A percentile compares a stretch with the other conserved stretches of the same genome.
Evolutionary conservation across 1,140 invertebrate genomes (phyloP).

Genomic region (Sesamia nonagrioides): DNA sequence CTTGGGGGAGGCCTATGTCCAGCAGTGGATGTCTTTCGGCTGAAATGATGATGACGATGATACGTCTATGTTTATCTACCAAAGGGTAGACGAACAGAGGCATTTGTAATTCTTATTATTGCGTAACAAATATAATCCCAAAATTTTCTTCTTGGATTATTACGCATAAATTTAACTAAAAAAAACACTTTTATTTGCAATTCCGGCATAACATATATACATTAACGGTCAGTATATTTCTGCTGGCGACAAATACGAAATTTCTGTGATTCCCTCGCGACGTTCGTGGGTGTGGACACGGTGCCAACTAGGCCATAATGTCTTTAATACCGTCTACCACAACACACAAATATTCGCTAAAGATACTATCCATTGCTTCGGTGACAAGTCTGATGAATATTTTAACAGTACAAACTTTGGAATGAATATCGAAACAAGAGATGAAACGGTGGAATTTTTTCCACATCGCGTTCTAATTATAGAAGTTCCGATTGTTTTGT

Average conservation of each 20-base stretch:
- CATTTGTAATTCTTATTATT: no score
- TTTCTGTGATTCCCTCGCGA: slow-evolving; percentile 68
- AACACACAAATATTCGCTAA: slow-evolving; percentile 23
- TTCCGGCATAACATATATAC: slow-evolving; percentile 49
- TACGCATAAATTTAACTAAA: background rate
- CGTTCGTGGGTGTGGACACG: slow-evolving; percentile 59
- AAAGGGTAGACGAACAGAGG: no score
- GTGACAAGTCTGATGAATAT: background rate
- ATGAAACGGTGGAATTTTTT: slow-evolving; percentile 53
- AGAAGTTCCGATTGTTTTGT: slow-evolving; percentile 73
- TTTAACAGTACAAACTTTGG: slow-evolving; percentile 29
- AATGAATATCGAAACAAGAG: slow-evolving; percentile 49
- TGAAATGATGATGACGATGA: no score
- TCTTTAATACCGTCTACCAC: slow-evolving; percentile 63
- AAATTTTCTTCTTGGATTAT: background rate
- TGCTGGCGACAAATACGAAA: slow-evolving; percentile 59
- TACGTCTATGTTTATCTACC: background rate
- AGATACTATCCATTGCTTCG: slow-evolving; percentile 52
- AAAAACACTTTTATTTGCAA: slow-evolving; percentile 43
- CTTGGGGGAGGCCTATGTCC: no score
- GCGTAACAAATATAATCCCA: background rate
- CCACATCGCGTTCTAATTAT: slow-evolving; percentile 59
- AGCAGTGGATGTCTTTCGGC: no score
- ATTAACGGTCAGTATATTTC: slow-evolving; percentile 52
- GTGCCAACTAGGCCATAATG: slow-evolving; percentile 75